These are phyloP conservation scores for Odobenus rosmarus DNA, from an alignment of 2,113 vertebrate genomes.

Conservation along the genomic window DNA sequence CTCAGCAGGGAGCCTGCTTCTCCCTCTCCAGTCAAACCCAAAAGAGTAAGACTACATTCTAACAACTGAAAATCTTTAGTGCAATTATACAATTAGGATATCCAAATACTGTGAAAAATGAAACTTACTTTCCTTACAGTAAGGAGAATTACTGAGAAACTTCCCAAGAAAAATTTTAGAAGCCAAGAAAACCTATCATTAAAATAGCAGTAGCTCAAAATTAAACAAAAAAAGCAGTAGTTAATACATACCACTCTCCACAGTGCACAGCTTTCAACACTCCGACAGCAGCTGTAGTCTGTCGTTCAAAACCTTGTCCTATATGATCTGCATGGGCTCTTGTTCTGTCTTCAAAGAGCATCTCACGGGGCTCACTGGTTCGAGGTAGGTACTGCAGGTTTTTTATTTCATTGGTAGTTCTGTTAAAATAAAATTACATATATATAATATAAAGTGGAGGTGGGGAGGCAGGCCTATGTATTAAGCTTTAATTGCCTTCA, in stretches of 20 bases:
- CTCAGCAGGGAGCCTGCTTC: no score
- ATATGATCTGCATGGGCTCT: conserved; percentile 98
- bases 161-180: conserved; percentile 21
- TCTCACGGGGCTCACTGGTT: conserved; percentile 96
- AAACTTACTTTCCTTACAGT: not conserved
- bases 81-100: not conserved
- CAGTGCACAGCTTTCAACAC: conserved; percentile 96
- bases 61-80: conserved; percentile 16
- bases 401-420: conserved; percentile 99
- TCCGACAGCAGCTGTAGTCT: conserved; percentile 97
- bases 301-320: conserved; percentile 97
- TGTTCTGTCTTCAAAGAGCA: conserved; percentile 98
- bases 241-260: conserved; percentile 90
- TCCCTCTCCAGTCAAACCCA: not conserved
- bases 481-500: not conserved
- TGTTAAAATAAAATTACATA: conserved; percentile 73
- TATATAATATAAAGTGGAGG: not conserved
- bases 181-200: conserved; percentile 21
- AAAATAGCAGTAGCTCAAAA: not conserved
- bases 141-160: not conserved
- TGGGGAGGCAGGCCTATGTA: not conserved
- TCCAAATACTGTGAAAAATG: not conserved
- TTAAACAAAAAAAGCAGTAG: not conserved
- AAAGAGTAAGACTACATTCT: conserved; percentile 8
- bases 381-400: conserved; percentile 99